Base-by-base conservation (phyloP, 2,797 vertebrate genomes). In the Danio choprae region DNA sequence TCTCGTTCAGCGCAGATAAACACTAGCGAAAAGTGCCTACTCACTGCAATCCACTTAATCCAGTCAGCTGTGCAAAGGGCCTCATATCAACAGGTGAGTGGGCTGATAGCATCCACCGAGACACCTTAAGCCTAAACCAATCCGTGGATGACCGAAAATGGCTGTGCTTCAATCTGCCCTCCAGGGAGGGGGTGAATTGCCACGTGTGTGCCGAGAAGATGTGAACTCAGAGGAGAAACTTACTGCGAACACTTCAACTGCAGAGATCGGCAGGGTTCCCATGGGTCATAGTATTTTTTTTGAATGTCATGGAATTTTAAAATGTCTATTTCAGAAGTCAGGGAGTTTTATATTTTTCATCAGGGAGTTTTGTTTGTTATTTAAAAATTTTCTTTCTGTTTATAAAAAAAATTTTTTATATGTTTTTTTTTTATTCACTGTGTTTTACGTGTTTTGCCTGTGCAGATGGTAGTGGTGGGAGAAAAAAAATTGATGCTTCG, bases 31-130 rank as follows among this genome's bases (percentile, higher is more conserved):
- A 86, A 87, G 83, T 82, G 84, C 84, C 83, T 85, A 74, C 86
- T 87, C 75, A 75, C 79, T 50, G 79, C 84, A 86, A 86, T 86
- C 87, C 86, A 86, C 87, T 87, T 88, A 89, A 90, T 87, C 87
- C 87, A 89, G 86, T 87, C 77, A 86, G 81, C 83, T 77, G 82
- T 85, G 86, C 76, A 71, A 85, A 81, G 82, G 69, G 56, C 73
- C 77, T 44, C 41, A 71, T 86, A 86, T 88, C 83, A 87, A 83
- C 75, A 87, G 84, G 82, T 86, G 73, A 87, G 83, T 59, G 20
- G 36, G 60, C 84, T 81, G 87, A 89, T 89, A 87, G 79, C 80
- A 83, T 89, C 85, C 78, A 56, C 48, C 38, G 59, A 81, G 85
- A 81, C 80, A 84, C 75, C 86, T 83, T 86, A 86, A 86, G 80